A percentile compares a stretch with the other conserved stretches of the same genome.
phyloP scores from a whole-genome alignment of 2,888 invertebrate species.

The Arge pagana region DNA sequence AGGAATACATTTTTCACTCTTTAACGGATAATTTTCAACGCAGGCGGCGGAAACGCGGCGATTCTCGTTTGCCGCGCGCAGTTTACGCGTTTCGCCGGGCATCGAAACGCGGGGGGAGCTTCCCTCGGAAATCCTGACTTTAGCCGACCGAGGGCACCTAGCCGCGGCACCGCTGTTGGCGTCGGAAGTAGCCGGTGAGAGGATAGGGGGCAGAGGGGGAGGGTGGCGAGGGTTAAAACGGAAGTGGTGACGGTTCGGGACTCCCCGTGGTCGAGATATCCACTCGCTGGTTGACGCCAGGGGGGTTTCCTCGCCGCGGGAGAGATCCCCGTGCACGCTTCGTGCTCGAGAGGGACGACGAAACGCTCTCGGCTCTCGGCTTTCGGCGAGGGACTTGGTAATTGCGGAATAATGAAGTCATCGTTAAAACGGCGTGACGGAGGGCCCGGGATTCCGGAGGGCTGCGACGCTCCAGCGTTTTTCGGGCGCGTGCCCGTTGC shows the following conservation, averaged over 20 bases:
- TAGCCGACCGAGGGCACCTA: not conserved
- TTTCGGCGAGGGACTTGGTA: no score
- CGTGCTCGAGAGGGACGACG: no score
- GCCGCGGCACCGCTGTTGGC: not conserved
- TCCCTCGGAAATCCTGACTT: conserved; percentile 18
- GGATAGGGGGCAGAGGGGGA: not conserved
- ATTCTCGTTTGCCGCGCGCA: no score
- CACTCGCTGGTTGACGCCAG: not conserved
- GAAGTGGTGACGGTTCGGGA: not conserved
- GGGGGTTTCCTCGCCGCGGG: not conserved
- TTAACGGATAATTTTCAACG: not conserved
- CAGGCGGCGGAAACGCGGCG: no score
- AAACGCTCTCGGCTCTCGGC: no score
- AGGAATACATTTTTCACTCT: no score
- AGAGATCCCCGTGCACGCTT: not conserved
- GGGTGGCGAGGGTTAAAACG: not conserved
- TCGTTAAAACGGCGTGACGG: no score
- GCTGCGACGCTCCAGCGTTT: no score
- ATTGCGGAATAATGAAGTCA: no score
- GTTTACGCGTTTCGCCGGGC: no score
- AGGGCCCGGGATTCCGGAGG: no score
- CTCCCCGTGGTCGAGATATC: not conserved
- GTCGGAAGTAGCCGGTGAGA: conserved; percentile 8
- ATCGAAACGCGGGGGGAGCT: not conserved
- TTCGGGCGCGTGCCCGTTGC: no score